These are phyloP conservation scores for Fulica atra DNA, from an alignment of 2,113 vertebrate genomes.

Conservation along the genomic window DNA sequence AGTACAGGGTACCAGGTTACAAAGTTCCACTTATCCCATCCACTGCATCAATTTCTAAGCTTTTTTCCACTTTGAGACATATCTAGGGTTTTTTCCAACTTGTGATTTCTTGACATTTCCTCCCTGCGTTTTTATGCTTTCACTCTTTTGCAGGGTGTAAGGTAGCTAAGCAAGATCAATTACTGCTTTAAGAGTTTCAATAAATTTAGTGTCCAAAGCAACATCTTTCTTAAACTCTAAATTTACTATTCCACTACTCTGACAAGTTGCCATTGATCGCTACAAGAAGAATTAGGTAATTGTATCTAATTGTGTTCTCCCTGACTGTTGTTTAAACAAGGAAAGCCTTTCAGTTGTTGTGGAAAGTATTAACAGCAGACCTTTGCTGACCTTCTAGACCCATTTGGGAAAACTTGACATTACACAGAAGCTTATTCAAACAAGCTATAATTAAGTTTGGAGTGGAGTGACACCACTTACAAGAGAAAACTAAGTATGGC, in stretches of 20 bases:
- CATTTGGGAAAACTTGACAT: slow-evolving; percentile 80
- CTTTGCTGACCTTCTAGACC: slow-evolving; percentile 84
- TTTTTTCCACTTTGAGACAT: not conserved
- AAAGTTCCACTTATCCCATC: not conserved
- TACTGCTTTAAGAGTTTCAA: not conserved
- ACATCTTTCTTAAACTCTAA: not conserved
- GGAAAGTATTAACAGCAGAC: slow-evolving; percentile 77
- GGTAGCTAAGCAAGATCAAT: not conserved
- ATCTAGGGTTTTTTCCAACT: not conserved
- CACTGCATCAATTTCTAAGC: not conserved
- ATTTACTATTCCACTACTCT: slow-evolving; percentile 8
- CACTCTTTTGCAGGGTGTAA: not conserved
- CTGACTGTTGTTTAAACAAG: slow-evolving; percentile 57
- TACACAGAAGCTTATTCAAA: slow-evolving; percentile 84
- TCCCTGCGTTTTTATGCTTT: not conserved
- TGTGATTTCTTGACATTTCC: not conserved
- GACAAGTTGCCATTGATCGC: not conserved
- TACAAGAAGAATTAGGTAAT: slow-evolving; percentile 60
- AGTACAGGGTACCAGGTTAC: not conserved
- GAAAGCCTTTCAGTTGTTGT: slow-evolving; percentile 61
- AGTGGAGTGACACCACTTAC: slow-evolving; percentile 78
- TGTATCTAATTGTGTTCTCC: slow-evolving; percentile 32
- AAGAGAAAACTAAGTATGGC: slow-evolving; percentile 68
- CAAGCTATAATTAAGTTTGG: slow-evolving; percentile 84
- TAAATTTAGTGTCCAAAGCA: not conserved